These are phyloP conservation scores for Cephus nigrinus DNA, from an alignment of 2,888 invertebrate genomes.

Conservation along the genomic window DNA sequence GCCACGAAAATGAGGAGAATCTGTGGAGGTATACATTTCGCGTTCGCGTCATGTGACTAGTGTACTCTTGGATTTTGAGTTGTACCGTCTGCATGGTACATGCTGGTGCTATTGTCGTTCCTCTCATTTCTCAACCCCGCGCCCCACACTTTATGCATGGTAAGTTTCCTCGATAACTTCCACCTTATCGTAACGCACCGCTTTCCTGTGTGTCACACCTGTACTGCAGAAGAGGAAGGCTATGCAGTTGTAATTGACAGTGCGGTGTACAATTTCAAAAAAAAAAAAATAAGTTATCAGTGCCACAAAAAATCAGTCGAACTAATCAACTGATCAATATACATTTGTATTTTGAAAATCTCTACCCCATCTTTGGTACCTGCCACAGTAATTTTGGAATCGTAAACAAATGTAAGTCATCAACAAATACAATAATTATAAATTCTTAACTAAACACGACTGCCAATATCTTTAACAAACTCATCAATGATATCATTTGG, in stretches of 20 bases:
- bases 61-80: constrained; percentile 25
- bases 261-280: neutral
- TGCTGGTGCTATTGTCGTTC: neutral
- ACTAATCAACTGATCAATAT: neutral
- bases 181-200: neutral
- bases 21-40: constrained; percentile 32
- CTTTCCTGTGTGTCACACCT: neutral
- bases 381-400: neutral
- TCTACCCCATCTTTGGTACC: neutral
- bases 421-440: neutral
- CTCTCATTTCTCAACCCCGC: neutral
- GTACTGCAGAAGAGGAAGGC: neutral
- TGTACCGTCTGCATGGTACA: constrained; percentile 10
- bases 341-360: neutral
- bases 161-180: neutral
- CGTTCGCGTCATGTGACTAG: constrained; percentile 39
- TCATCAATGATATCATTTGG: neutral
- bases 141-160: neutral
- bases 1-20: constrained; percentile 14
- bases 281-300: neutral
- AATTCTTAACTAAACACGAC: neutral
- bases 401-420: neutral
- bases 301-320: neutral
- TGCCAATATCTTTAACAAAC: neutral
- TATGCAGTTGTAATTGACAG: neutral